A percentile compares a stretch with the other conserved stretches of the same genome.
Conservation (phyloP, 2,113 vertebrate species). For the Amphiprion ocellaris region DNA sequence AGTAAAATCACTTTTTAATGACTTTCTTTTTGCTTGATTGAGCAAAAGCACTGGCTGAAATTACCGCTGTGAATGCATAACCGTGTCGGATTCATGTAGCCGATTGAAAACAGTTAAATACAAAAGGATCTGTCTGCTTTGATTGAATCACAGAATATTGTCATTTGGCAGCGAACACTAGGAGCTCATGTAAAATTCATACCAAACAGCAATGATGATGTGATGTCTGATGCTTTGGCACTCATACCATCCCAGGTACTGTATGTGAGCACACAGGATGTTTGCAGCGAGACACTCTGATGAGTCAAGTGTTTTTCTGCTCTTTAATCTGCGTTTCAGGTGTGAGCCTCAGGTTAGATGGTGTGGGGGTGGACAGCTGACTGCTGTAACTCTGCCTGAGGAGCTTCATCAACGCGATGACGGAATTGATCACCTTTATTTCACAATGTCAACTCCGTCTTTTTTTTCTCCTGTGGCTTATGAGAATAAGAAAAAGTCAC, state of each 20-base stretch:
- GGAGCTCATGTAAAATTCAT: slow-evolving; percentile 20
- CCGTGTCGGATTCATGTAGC: slow-evolving; percentile 2
- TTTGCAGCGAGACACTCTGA: slow-evolving; percentile 16
- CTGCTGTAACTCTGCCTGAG: slow-evolving; percentile 32
- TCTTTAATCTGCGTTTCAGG: slow-evolving; percentile 42
- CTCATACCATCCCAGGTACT: not conserved
- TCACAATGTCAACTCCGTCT: slow-evolving; percentile 32
- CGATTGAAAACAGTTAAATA: slow-evolving; percentile 20
- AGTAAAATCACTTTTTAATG: slow-evolving; percentile 42
- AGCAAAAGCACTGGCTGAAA: slow-evolving; percentile 3
- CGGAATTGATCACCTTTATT: slow-evolving; percentile 48
- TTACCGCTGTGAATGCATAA: slow-evolving; percentile 13
- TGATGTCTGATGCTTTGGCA: not conserved
- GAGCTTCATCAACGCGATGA: slow-evolving; percentile 42
- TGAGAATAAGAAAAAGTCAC: slow-evolving; percentile 11
- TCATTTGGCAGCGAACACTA: slow-evolving; percentile 3
- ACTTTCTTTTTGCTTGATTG: slow-evolving; percentile 5
- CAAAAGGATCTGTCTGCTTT: slow-evolving; percentile 13
- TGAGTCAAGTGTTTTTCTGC: slow-evolving; percentile 22
- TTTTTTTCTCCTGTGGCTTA: slow-evolving; percentile 4
- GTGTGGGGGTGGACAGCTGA: slow-evolving; percentile 66
- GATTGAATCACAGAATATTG: slow-evolving; percentile 23
- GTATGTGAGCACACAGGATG: not conserved
- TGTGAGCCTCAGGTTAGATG: slow-evolving; percentile 20
- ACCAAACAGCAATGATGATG: not conserved